Evolutionary conservation across 1,140 invertebrate genomes (phyloP).

Genomic region (Microplitis demolitor): DNA sequence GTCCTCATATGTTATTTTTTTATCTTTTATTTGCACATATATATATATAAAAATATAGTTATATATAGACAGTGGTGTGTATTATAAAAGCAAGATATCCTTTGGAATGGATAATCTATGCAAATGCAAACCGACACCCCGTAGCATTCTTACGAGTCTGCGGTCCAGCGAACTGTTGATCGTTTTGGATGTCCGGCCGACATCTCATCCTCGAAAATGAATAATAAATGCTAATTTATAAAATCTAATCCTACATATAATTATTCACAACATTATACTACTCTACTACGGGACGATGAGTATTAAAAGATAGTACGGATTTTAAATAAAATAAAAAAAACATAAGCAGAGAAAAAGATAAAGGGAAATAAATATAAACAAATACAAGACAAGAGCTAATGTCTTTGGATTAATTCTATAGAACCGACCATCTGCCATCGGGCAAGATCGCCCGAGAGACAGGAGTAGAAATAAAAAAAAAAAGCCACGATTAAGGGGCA

Average conservation of each 20-base stretch:
- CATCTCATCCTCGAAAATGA: background rate
- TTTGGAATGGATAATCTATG: constrained; percentile 32
- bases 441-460: background rate
- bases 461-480: background rate
- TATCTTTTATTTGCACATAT: background rate
- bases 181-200: background rate
- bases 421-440: constrained; percentile 6
- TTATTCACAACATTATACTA: background rate
- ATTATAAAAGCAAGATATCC: background rate
- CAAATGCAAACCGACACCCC: constrained; percentile 30
- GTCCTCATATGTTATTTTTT: background rate
- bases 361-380: background rate
- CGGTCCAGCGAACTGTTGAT: constrained; percentile 4
- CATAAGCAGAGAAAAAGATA: background rate
- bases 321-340: too few relatives aligned
- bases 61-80: too few relatives aligned
- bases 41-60: too few relatives aligned
- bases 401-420: constrained; percentile 8
- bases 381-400: background rate
- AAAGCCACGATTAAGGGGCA: background rate
- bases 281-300: background rate
- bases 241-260: constrained; percentile 4
- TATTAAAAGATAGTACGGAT: too few relatives aligned
- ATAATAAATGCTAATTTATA: constrained; percentile 4
- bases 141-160: constrained; percentile 12